A percentile compares a stretch with the other conserved stretches of the same genome.
Conservation (phyloP, 1,140 invertebrate species). For the Holcopasites calliopsidis region DNA sequence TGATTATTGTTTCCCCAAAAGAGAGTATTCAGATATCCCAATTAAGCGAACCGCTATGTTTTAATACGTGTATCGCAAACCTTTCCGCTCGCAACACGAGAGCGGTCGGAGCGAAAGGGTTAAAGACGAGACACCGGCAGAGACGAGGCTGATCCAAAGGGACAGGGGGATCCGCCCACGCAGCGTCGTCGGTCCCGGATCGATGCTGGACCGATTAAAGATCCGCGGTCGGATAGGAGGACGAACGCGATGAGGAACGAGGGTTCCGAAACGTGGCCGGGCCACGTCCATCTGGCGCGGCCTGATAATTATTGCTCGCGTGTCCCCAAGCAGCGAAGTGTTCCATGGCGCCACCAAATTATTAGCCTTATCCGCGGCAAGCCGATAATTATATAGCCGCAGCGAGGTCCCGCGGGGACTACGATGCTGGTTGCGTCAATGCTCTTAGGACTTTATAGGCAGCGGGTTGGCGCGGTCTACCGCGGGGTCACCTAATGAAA, state of each 20-base stretch:
- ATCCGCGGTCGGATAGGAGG: constrained; percentile 46
- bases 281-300: constrained; percentile 52
- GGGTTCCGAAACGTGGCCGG: constrained; percentile 36
- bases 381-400: constrained; percentile 71
- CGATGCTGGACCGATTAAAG: constrained; percentile 47
- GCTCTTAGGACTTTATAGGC: constrained; percentile 72
- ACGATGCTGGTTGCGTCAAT: constrained; percentile 71
- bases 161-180: constrained; percentile 31
- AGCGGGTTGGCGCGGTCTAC: constrained; percentile 64
- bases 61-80: too few relatives aligned
- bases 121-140: not conserved
- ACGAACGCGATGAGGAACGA: constrained; percentile 54
- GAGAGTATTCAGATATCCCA: too few relatives aligned
- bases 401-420: constrained; percentile 44
- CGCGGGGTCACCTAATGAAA: constrained; percentile 78
- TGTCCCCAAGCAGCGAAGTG: constrained; percentile 62
- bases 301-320: constrained; percentile 65
- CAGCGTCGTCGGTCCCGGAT: not conserved
- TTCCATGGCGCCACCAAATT: constrained; percentile 75
- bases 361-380: constrained; percentile 71
- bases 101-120: not conserved
- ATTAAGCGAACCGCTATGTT: too few relatives aligned
- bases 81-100: too few relatives aligned
- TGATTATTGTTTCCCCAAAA: too few relatives aligned
- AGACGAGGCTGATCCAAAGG: not conserved